Evolutionary conservation across 2,113 vertebrate species (phyloP).

Genomic region (Lates calcarifer): DNA sequence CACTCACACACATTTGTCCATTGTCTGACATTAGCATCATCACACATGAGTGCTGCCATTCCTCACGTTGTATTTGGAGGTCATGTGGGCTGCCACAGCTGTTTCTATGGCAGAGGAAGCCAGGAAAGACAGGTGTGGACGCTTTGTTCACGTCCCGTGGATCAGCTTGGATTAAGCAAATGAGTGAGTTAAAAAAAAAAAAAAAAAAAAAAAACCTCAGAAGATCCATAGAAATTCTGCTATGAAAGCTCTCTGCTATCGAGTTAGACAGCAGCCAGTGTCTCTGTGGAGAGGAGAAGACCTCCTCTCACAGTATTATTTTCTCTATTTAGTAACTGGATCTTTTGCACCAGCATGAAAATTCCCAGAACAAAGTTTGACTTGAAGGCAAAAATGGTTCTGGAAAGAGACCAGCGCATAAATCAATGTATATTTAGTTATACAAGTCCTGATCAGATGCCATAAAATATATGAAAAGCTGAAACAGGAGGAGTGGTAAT

Average conservation of each 20-base stretch:
- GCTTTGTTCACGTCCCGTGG: background rate
- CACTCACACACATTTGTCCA: background rate
- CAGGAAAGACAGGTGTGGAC: conserved; percentile 55
- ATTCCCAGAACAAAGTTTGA: conserved; percentile 5
- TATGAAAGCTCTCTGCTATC: conserved; percentile 4
- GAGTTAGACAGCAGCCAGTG: conserved; percentile 11
- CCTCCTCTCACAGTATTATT: background rate
- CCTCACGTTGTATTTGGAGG: conserved; percentile 35
- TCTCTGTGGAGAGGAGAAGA: conserved; percentile 9
- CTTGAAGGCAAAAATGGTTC: background rate
- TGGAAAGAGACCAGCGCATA: conserved; percentile 13
- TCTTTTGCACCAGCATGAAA: conserved; percentile 10
- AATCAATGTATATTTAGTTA: conserved; percentile 38
- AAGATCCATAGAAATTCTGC: background rate
- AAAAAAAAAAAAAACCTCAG: conserved; percentile 11
- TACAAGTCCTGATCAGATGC: conserved; percentile 12
- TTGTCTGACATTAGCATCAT: conserved; percentile 31
- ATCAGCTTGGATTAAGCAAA: conserved; percentile 60
- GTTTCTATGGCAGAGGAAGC: conserved; percentile 18
- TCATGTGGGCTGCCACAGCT: conserved; percentile 18
- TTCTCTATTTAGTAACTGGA: conserved; percentile 4
- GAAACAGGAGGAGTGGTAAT: conserved; percentile 32
- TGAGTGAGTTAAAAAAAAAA: conserved; percentile 26
- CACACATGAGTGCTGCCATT: conserved; percentile 30
- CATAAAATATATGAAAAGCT: conserved; percentile 16